Base-by-base conservation (phyloP, 2,888 invertebrate genomes). In the Drosophila picticornis region DNA sequence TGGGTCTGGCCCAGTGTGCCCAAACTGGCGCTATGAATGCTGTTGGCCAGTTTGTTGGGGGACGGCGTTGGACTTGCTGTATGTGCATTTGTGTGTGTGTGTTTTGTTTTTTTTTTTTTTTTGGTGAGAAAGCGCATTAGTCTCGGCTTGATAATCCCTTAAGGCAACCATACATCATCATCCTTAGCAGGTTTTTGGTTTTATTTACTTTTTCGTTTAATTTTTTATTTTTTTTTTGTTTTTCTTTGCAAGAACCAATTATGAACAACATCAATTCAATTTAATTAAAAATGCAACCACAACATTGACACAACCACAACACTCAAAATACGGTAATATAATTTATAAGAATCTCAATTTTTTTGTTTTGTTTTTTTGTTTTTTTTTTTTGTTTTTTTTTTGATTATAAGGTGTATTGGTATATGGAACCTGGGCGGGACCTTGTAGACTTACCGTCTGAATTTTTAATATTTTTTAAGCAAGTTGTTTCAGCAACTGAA, bases 401-500 rank as follows among this genome's bases (percentile, higher is more conserved):
- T 51, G 34, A 19, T 72, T 68, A 71, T 56, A 55, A 74, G 61
- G 72, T 76, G 57, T 74, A 80, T 66, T 71, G 58, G 68, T 74
- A 62, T 77, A 63, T 83, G 80, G 75, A 82, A 72, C 85, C 88
- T 86, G 77, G 80, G 79, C 72, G 63, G 83, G 88, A 84, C 81
- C 83, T 81, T 91, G 80, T 89, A 89, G 91, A 95, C 96, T 96
- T 95, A 97, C 97, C 97, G 94, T 97, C 97, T 90, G 96, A 97
- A 94, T 96, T 96, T 94, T 95, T 96, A 94, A 96, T 96, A 94
- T 95, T 96, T 94, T 97, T 96, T 93, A 96, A 95, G 94, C 96
- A 94, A 92, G 96, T 95, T 91, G 96, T 96, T 94, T 97, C 97
- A 87, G 96, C 95, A 92, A 97, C 96, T 84, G 96, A 96, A 94